phyloP scores from a whole-genome alignment of 2,888 invertebrate genomes.

The Drosophila demipolita region DNA sequence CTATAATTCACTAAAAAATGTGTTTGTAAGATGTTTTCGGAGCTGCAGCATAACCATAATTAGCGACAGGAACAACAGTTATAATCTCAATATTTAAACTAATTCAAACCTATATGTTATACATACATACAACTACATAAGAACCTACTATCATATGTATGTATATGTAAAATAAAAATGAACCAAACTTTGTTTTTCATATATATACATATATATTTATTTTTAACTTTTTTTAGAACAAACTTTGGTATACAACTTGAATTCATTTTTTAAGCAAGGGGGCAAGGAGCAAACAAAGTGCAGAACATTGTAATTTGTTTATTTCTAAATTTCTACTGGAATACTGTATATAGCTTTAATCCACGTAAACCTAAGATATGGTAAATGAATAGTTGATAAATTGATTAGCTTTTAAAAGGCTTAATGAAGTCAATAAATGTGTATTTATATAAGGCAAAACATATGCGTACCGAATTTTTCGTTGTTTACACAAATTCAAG shows the following conservation, averaged over 20 bases:
- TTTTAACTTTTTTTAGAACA: slow-evolving; percentile 18
- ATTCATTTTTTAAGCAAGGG: not conserved
- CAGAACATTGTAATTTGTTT: not conserved
- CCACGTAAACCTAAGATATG: slow-evolving; percentile 66
- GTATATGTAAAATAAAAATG: slow-evolving; percentile 55
- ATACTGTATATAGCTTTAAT: slow-evolving; percentile 82
- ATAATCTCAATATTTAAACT: slow-evolving; percentile 66
- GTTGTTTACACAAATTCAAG: slow-evolving; percentile 32
- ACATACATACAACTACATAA: slow-evolving; percentile 46
- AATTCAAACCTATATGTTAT: slow-evolving; percentile 53
- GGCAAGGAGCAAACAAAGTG: slow-evolving; percentile 2
- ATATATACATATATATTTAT: slow-evolving; percentile 9
- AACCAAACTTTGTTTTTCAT: slow-evolving; percentile 58
- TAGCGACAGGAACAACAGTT: slow-evolving; percentile 37
- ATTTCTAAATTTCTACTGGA: slow-evolving; percentile 21
- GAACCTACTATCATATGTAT: slow-evolving; percentile 49
- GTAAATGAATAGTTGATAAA: slow-evolving; percentile 63
- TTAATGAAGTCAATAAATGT: slow-evolving; percentile 71
- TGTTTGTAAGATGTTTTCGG: slow-evolving; percentile 56
- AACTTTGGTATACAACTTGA: slow-evolving; percentile 11
- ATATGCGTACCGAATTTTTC: slow-evolving; percentile 40
- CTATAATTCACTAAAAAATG: slow-evolving; percentile 47
- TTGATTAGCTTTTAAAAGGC: slow-evolving; percentile 83
- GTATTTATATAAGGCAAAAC: slow-evolving; percentile 57
- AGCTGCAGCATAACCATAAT: slow-evolving; percentile 52